Evolutionary conservation across 2,797 vertebrate genomes (phyloP), one percentile per base, ranked within the genome.

Genomic region (Hemitrygon akajei): DNA sequence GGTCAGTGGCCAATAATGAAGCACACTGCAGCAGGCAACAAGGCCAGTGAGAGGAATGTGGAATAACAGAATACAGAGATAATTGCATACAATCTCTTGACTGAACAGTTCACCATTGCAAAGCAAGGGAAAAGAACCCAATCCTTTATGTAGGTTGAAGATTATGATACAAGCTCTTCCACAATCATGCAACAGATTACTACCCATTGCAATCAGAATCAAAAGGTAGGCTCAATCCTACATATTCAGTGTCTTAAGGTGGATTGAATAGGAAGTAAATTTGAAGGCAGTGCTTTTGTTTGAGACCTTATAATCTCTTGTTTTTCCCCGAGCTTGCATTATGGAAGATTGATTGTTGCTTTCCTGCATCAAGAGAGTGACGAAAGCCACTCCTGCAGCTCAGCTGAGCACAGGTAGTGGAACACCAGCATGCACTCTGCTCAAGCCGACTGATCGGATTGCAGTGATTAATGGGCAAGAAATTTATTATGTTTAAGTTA

Each of bases 401-500:
- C 87, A 91, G 71, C 14, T 75, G 1, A 25, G 69, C 5, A 10
- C 69, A 40, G 22, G 22, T 37, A 63, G 69, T 37, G 73, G 37
- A 14, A 56, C 18, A 22, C 63, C 34, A 22, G 47, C 12, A 58
- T 86, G 37, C 73, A 81, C 34, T 66, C 12, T 16, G 69, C 30
- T 80, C 71, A 37, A 94, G 89, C 93, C 79, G 69, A 94, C 91
- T 79, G 93, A 94, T 93, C 94, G 56, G 91, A 94, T 94, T 94
- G 94, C 3, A 22, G 75, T 94, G 95, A 96, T 96, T 96, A 63
- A 95, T 96, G 94, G 94, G 93, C 93, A 66, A 73, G 73, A 76
- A 94, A 94, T 69, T 94, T 76, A 34, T 58, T 77, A 93, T 94
- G 95, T 93, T 82, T 2, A 58, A 94, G 94, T 86, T 82, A 93